Conservation (phyloP, 2,797 vertebrate genomes). For the Anas bahamensis region DNA sequence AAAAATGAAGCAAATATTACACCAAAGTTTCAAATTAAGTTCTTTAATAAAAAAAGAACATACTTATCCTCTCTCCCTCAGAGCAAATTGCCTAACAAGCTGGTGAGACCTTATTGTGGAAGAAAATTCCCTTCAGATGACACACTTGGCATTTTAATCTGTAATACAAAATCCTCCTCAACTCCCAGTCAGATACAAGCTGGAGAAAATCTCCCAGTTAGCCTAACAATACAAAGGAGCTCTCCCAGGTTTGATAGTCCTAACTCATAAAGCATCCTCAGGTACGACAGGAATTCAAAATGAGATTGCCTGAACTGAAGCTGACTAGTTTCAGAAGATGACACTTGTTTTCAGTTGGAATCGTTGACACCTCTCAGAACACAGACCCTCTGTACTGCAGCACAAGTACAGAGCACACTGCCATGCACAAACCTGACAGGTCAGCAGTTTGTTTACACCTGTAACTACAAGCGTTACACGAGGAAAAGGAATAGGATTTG, state of each 20-base stretch:
- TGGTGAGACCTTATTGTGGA: background rate
- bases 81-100: background rate
- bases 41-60: background rate
- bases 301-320: background rate
- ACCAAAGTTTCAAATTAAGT: background rate
- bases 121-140: background rate
- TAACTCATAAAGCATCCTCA: background rate
- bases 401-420: background rate
- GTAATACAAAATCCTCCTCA: background rate
- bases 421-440: background rate
- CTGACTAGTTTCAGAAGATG: background rate
- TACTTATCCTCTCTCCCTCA: background rate
- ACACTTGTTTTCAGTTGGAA: background rate
- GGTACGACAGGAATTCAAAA: background rate
- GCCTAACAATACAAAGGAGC: background rate
- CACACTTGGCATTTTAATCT: background rate
- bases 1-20: accelerated
- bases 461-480: background rate
- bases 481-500: background rate
- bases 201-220: background rate
- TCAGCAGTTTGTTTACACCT: background rate
- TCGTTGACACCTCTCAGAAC: background rate
- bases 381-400: background rate
- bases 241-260: background rate
- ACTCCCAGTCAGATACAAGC: background rate